Evolutionary conservation across 2,888 invertebrate species (phyloP).

Genomic region (Drosophila nr. perissopoda): DNA sequence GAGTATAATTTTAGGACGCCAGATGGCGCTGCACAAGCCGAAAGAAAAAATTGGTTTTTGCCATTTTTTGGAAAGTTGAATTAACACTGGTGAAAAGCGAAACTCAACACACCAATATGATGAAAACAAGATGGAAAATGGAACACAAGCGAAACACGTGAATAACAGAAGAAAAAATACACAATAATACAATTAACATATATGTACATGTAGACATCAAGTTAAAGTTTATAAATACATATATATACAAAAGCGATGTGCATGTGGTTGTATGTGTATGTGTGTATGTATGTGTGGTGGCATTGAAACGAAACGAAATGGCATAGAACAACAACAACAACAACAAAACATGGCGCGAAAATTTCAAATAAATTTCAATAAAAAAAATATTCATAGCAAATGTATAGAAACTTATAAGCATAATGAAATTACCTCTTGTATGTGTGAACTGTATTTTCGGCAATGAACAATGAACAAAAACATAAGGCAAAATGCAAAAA

Average conservation of each 20-base stretch:
- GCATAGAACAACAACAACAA: slow-evolving; percentile 7
- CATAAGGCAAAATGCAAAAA: slow-evolving; percentile 14
- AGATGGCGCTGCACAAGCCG: slow-evolving; percentile 11
- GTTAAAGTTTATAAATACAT: slow-evolving; percentile 4
- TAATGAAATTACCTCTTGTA: slow-evolving; percentile 46
- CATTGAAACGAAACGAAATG: slow-evolving; percentile 27
- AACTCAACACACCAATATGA: slow-evolving; percentile 5
- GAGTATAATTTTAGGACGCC: slow-evolving; percentile 10
- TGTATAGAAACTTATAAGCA: neutral
- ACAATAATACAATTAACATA: slow-evolving; percentile 1
- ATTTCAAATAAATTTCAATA: neutral
- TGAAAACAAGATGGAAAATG: slow-evolving; percentile 20
- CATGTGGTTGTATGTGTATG: slow-evolving; percentile 7
- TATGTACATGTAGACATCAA: slow-evolving; percentile 7
- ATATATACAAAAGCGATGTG: slow-evolving; percentile 21
- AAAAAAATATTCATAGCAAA: neutral
- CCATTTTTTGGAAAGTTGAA: neutral
- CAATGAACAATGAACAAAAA: slow-evolving; percentile 3
- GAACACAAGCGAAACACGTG: slow-evolving; percentile 7
- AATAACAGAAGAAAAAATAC: neutral
- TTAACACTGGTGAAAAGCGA: neutral
- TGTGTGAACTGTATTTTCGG: slow-evolving; percentile 29
- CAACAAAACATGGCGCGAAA: neutral
- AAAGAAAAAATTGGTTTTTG: neutral
- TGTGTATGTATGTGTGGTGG: slow-evolving; percentile 5